Percentiles rank a stretch among this genome's conserved stretches.
Conservation (phyloP, 2,888 invertebrate species). For the Cantharis rustica region DNA sequence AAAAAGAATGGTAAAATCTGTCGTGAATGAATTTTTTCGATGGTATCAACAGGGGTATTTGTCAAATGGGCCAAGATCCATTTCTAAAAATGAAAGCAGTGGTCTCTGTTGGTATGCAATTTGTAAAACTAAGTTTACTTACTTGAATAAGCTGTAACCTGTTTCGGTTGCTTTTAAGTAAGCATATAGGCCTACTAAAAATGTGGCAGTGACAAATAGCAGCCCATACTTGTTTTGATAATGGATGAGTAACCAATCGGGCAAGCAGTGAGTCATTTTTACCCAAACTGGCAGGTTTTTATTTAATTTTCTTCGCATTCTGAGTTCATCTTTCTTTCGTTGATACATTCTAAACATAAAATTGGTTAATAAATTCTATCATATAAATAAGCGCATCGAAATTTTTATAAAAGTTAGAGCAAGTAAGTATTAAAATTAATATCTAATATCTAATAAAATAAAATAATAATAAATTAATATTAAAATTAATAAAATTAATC, state of each 20-base stretch:
- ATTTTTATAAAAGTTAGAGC: no score
- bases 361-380: not conserved
- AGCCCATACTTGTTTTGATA: slow-evolving; percentile 55
- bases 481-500: no score
- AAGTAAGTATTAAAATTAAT: no score
- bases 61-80: slow-evolving; percentile 41
- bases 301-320: slow-evolving; percentile 56
- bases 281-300: slow-evolving; percentile 49
- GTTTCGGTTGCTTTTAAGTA: slow-evolving; percentile 59
- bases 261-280: slow-evolving; percentile 50
- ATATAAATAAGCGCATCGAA: no score
- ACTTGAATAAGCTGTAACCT: slow-evolving; percentile 46
- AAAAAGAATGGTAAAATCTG: slow-evolving; percentile 43
- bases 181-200: slow-evolving; percentile 63
- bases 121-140: slow-evolving; percentile 32
- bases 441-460: no score
- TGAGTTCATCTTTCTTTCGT: slow-evolving; percentile 63
- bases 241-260: slow-evolving; percentile 55
- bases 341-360: slow-evolving; percentile 61
- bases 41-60: slow-evolving; percentile 37
- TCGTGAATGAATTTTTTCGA: slow-evolving; percentile 39
- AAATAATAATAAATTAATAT: no score
- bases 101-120: slow-evolving; percentile 3
- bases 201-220: slow-evolving; percentile 61
- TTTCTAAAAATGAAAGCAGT: slow-evolving; percentile 39